These are phyloP conservation scores for Cepphus grylle DNA, from an alignment of 2,113 vertebrate genomes.

Conservation along the genomic window DNA sequence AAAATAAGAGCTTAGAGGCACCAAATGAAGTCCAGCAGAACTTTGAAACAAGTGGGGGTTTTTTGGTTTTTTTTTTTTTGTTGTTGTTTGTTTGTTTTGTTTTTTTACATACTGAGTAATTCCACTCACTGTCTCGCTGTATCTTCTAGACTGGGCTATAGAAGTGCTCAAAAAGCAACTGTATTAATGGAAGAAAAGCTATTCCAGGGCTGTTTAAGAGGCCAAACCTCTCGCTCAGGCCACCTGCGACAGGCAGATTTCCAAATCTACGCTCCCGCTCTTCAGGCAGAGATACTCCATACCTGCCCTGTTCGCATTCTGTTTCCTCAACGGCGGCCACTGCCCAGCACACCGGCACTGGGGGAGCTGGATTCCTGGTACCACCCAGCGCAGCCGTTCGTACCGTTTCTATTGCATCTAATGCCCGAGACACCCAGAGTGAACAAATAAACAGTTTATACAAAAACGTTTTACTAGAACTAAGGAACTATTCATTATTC, in stretches of 20 bases:
- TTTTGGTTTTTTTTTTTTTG: no score
- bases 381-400: not conserved
- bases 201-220: not conserved
- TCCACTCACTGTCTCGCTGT: not conserved
- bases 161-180: not conserved
- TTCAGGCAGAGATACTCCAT: not conserved
- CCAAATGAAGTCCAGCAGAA: not conserved
- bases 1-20: not conserved
- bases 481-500: not conserved
- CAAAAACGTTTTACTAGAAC: not conserved
- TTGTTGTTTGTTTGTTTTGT: no score
- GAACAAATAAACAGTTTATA: not conserved
- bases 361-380: not conserved
- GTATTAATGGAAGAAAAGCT: not conserved
- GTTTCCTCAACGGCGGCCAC: accelerated
- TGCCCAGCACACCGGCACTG: accelerated
- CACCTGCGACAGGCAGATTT: not conserved
- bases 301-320: not conserved
- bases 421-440: not conserved
- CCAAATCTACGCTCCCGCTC: not conserved
- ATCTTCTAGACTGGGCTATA: not conserved
- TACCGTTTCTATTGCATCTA: not conserved
- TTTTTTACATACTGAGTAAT: not conserved
- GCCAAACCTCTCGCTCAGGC: not conserved
- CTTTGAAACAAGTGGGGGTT: not conserved